A percentile compares a stretch with the other conserved stretches of the same genome.
Evolutionary conservation across 1,140 invertebrate species (phyloP).

Genomic region (Maniola jurtina): DNA sequence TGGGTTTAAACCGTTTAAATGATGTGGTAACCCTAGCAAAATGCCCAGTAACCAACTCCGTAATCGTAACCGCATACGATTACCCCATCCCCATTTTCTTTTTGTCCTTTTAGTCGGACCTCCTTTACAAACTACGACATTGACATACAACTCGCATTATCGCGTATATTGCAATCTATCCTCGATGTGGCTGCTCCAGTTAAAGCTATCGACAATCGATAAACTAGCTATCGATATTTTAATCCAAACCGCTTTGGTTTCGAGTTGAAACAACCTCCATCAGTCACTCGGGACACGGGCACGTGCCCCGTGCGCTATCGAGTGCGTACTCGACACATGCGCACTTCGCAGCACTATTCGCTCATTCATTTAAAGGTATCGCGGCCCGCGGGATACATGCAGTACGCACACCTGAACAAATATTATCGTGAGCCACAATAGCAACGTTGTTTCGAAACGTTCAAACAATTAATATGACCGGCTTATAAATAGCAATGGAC

Average conservation of each 20-base stretch:
- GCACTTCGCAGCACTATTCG: constrained; percentile 54
- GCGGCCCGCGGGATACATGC: constrained; percentile 30
- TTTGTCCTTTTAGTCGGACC: too few species aligned
- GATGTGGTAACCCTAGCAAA: too few species aligned
- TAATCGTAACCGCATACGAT: too few species aligned
- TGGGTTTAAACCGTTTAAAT: too few species aligned
- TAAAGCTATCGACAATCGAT: neutral
- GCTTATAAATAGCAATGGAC: constrained; percentile 1
- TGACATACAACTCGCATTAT: too few species aligned
- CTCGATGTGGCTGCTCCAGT: too few species aligned
- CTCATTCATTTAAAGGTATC: constrained; percentile 68
- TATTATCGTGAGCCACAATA: constrained; percentile 60
- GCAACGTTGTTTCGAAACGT: constrained; percentile 51
- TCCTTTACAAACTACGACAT: neutral
- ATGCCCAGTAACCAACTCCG: too few species aligned
- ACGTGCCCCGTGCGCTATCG: constrained; percentile 72
- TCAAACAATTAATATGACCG: constrained; percentile 42
- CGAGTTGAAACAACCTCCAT: constrained; percentile 25
- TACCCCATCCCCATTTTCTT: too few species aligned
- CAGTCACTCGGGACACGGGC: constrained; percentile 43
- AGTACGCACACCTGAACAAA: constrained; percentile 68
- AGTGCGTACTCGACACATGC: constrained; percentile 64
- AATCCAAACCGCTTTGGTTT: constrained; percentile 9
- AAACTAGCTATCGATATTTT: neutral
- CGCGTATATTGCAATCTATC: too few species aligned